phyloP scores from a whole-genome alignment of 2,888 invertebrate species.

The Aphidius colemani region DNA sequence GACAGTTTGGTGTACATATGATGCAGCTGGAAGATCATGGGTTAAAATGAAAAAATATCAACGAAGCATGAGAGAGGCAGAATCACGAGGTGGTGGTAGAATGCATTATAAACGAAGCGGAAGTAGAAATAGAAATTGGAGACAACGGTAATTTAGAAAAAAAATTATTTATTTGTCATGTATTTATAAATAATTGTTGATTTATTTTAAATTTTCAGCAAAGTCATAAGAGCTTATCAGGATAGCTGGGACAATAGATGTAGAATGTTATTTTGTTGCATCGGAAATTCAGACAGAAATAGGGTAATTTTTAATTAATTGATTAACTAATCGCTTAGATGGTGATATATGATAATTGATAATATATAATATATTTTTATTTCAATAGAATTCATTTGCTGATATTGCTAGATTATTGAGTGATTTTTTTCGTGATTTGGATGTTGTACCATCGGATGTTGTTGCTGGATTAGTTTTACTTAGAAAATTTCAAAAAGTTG shows the following conservation, averaged over 20 bases:
- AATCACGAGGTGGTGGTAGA: slow-evolving; percentile 64
- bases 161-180: too few relatives aligned
- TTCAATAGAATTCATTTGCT: slow-evolving; percentile 75
- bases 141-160: slow-evolving; percentile 76
- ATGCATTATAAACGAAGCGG: slow-evolving; percentile 78
- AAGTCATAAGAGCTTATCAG: slow-evolving; percentile 84
- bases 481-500: slow-evolving; percentile 78
- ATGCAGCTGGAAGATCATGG: slow-evolving; percentile 86
- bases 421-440: slow-evolving; percentile 85
- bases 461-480: slow-evolving; percentile 82
- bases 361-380: neutral
- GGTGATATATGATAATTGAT: too few relatives aligned
- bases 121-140: slow-evolving; percentile 79
- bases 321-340: too few relatives aligned
- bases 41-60: slow-evolving; percentile 89
- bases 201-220: slow-evolving; percentile 62
- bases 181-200: too few relatives aligned
- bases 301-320: slow-evolving; percentile 59
- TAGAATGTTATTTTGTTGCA: slow-evolving; percentile 80
- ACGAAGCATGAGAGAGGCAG: slow-evolving; percentile 77
- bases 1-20: slow-evolving; percentile 85
- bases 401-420: slow-evolving; percentile 83
- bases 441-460: slow-evolving; percentile 87
- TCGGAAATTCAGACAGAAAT: slow-evolving; percentile 76
- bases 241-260: slow-evolving; percentile 87